Evolutionary conservation across 2,113 vertebrate species (phyloP), one percentile per base, ranked within the genome.

Genomic region (Desmodus rotundus): DNA sequence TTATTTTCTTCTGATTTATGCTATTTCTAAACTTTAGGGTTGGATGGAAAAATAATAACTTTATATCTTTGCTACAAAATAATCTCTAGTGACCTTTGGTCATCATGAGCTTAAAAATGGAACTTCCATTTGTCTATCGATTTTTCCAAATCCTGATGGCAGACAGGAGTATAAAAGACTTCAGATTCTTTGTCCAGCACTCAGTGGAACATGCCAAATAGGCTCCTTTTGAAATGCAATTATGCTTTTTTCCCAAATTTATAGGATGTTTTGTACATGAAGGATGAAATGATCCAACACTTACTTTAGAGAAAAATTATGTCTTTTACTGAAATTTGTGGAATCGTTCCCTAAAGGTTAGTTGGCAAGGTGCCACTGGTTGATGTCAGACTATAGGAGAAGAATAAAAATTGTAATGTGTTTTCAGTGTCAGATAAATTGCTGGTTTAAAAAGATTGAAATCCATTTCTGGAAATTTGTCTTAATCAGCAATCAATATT

Each of bases 251-350:
- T 31, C 22, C 36, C 72, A 87, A 97, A 95, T 67, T 87, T 96
- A 43, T 58, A 74, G 45, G 41, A 83, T 70, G 13, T 19, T 0
- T 95, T 36, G 89, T 13, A 94, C 2, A 2, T 87, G 50, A 96
- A 92, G 88, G 91, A 89, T 89, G 5, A 94, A 41, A 20, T 76
- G 28, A 65, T 95, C 9, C 43, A 83, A 81, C 56, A 96, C 97
- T 95, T 76, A 36, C 58, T 28, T 24, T 91, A 91, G 24, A 22
- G 67, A 96, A 93, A 96, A 97, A 94, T 96, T 26, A 26, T 87
- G 16, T 19, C 72, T 52, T 2, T 87, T 28, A 74, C 50, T 95
- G 85, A 33, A 2, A 93, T 97, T 97, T 93, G 28, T 17, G 50
- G 20, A 45, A 17, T 68, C 85, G 26, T 33, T 96, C 45, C 24